Base-by-base conservation (phyloP, 2,797 vertebrate genomes). In the Notolabrus celidotus region DNA sequence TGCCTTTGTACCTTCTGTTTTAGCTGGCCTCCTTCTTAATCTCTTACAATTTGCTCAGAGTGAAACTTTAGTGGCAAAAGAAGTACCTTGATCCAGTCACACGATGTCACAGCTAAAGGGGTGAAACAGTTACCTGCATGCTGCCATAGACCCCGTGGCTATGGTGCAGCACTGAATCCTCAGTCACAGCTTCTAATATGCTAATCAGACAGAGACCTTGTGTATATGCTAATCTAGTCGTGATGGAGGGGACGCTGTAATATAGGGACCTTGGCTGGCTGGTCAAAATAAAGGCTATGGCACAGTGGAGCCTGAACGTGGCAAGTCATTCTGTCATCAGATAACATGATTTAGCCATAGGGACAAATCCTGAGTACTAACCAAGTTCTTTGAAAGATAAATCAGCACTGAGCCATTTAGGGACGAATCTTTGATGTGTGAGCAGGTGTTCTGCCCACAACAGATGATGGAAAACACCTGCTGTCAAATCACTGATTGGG, bases 231-330 rank as follows among this genome's bases (percentile, higher is more conserved):
- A 88, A 89, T 85, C 20, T 38, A 3, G 12, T 50, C 16, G 56
- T 75, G 70, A 74, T 71, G 66, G 68, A 76, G 42, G 50, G 53
- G 60, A 67, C 42, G 70, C 60, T 67, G 58, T 67, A 78, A 66
- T 70, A 88, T 67, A 27, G 10, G 46, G 68, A 77, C 79, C 63
- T 72, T 64, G 78, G 41, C 45, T 64, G 77, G 41, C 47, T 59
- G 62, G 73, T 87, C 82, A 87, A 77, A 89, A 84, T 72, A 74
- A 82, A 85, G 63, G 81, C 59, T 85, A 47, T 46, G 67, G 74
- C 68, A 67, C 63, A 79, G 67, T 75, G 78, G 69, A 84, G 73
- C 75, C 55, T 74, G 34, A 77, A 85, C 80, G 41, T 75, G 80
- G 86, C 78, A 82, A 79, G 71, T 86, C 66, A 74, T 47, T 83